Evolutionary conservation across 1,140 invertebrate genomes (phyloP).

Genomic region (Cotesia vestalis): DNA sequence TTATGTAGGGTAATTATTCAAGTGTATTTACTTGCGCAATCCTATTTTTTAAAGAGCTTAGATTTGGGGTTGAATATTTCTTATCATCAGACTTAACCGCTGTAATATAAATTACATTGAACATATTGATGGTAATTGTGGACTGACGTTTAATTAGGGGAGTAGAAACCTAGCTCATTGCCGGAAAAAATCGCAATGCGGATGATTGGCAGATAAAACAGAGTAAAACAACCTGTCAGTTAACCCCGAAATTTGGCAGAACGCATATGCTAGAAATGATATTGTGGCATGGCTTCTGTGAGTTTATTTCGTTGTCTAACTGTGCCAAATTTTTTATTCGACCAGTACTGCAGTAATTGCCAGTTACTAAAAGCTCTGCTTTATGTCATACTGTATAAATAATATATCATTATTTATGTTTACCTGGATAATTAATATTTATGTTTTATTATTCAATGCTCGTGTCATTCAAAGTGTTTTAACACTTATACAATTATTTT

Average conservation of each 20-base stretch:
- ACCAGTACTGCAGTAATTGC: not conserved
- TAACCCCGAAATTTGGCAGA: slow-evolving; percentile 42
- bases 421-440: not conserved
- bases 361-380: slow-evolving; percentile 6
- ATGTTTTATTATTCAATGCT: not conserved
- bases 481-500: no score
- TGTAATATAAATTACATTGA: no score
- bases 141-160: not conserved
- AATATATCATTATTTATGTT: not conserved
- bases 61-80: no score
- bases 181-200: not conserved
- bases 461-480: not conserved
- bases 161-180: not conserved
- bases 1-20: not conserved
- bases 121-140: not conserved
- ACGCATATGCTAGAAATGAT: slow-evolving; percentile 10
- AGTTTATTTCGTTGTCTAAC: not conserved
- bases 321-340: not conserved
- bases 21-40: not conserved
- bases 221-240: slow-evolving; percentile 39
- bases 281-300: not conserved
- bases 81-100: no score
- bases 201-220: slow-evolving; percentile 31
- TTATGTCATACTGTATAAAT: slow-evolving; percentile 1
- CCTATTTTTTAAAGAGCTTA: not conserved